Evolutionary conservation across 2,888 invertebrate species (phyloP).

Genomic region (Hirtodrosophila cameraria): DNA sequence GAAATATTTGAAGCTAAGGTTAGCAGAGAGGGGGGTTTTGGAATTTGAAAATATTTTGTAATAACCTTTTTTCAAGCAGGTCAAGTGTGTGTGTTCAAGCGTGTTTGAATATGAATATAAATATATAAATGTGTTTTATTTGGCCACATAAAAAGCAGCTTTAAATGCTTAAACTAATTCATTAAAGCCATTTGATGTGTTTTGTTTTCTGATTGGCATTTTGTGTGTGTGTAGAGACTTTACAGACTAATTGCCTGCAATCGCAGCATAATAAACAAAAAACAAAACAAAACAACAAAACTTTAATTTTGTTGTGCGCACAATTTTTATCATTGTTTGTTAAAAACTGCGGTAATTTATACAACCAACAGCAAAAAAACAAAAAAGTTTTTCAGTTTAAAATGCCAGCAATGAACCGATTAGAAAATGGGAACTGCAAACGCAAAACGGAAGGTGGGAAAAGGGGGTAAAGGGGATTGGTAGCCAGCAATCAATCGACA

Average conservation of each 20-base stretch:
- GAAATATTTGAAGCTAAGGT: background rate
- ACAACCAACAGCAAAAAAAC: slow-evolving; percentile 60
- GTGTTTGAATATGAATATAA: no score
- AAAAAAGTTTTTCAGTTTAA: slow-evolving; percentile 58
- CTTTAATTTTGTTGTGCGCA: slow-evolving; percentile 63
- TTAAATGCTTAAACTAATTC: background rate
- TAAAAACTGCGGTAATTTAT: slow-evolving; percentile 79
- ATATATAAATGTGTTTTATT: background rate
- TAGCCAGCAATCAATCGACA: slow-evolving; percentile 71
- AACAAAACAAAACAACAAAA: slow-evolving; percentile 51
- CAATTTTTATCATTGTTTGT: slow-evolving; percentile 76
- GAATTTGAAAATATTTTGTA: slow-evolving; percentile 1
- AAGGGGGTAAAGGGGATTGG: background rate
- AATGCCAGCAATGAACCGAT: slow-evolving; percentile 51
- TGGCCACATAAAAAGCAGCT: no score
- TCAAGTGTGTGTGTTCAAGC: no score
- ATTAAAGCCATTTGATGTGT: slow-evolving; percentile 4
- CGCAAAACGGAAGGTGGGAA: background rate
- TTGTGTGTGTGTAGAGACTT: slow-evolving; percentile 47
- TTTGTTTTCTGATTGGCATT: slow-evolving; percentile 10
- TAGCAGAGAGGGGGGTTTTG: no score
- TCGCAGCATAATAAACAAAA: slow-evolving; percentile 31
- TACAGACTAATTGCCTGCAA: slow-evolving; percentile 70
- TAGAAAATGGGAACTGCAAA: slow-evolving; percentile 26
- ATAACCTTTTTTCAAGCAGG: background rate